These are phyloP conservation scores for Trinectes maculatus DNA, from an alignment of 2,113 vertebrate genomes.

Conservation along the genomic window DNA sequence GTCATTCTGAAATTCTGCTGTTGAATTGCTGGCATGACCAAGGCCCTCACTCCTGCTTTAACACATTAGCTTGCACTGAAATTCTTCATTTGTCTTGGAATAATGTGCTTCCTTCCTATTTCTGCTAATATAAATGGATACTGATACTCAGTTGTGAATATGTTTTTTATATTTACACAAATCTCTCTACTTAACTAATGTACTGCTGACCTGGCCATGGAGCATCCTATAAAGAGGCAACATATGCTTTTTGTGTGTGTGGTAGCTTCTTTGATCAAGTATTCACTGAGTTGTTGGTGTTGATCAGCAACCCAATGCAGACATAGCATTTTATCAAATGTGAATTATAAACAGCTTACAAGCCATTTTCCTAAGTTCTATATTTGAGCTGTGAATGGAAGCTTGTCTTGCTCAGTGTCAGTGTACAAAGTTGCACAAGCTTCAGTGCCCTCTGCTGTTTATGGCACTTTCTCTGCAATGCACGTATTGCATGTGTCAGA, in stretches of 20 bases:
- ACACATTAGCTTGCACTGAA: neutral
- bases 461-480: slow-evolving; percentile 43
- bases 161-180: neutral
- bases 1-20: neutral
- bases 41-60: neutral
- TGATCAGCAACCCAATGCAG: neutral
- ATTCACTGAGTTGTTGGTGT: neutral
- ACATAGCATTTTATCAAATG: neutral
- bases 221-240: neutral
- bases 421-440: slow-evolving; percentile 40
- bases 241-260: neutral
- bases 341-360: neutral
- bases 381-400: slow-evolving; percentile 45
- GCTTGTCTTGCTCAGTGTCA: slow-evolving; percentile 21
- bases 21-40: too few species aligned
- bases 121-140: neutral
- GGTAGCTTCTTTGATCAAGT: neutral
- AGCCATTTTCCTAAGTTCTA: slow-evolving; percentile 32
- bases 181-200: neutral
- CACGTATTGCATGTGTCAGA: slow-evolving; percentile 72
- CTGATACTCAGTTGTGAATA: neutral
- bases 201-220: neutral
- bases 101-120: neutral
- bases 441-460: slow-evolving; percentile 25
- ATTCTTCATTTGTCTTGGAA: neutral